A percentile compares a stretch with the other conserved stretches of the same genome.
phyloP scores from a whole-genome alignment of 2,113 vertebrate species.

The human (Homo sapiens) region DNA sequence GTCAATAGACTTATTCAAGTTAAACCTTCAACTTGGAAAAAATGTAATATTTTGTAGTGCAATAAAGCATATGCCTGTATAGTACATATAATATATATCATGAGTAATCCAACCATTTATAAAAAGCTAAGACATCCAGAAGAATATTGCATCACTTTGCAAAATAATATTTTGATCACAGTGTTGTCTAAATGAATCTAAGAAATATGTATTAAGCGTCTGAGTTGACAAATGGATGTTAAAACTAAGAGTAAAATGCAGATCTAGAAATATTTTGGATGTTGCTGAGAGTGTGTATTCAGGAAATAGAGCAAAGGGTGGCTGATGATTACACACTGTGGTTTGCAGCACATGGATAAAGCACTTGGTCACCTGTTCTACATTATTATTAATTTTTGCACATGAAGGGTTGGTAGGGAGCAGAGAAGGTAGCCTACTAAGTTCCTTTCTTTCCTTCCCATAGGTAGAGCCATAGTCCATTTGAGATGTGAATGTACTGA shows the following conservation, averaged over 20 bases:
- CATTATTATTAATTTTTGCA: not conserved
- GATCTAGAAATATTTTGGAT: not conserved
- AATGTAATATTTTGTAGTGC: not conserved
- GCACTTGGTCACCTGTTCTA: not conserved
- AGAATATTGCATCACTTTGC: not conserved
- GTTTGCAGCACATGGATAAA: not conserved
- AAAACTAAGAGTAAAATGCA: not conserved
- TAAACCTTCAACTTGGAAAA: not conserved
- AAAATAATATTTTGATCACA: slow-evolving; percentile 39
- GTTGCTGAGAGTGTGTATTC: not conserved
- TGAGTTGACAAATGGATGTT: not conserved
- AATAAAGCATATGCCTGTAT: not conserved
- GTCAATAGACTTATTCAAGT: not conserved
- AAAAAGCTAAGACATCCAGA: slow-evolving; percentile 3
- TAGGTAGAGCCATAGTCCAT: not conserved
- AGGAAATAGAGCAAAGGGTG: not conserved
- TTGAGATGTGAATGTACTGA: not conserved
- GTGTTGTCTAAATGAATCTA: not conserved
- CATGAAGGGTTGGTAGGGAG: not conserved
- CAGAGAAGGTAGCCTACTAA: not conserved
- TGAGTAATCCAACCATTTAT: not conserved
- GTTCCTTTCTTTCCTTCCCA: not conserved
- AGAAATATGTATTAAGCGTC: not conserved
- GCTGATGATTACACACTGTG: not conserved
- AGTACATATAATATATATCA: not conserved